Evolutionary conservation across 92 coral and sea anemone genomes (phyloP), one percentile per base, ranked within the genome.

Genomic region (Blastomussa wellsi): DNA sequence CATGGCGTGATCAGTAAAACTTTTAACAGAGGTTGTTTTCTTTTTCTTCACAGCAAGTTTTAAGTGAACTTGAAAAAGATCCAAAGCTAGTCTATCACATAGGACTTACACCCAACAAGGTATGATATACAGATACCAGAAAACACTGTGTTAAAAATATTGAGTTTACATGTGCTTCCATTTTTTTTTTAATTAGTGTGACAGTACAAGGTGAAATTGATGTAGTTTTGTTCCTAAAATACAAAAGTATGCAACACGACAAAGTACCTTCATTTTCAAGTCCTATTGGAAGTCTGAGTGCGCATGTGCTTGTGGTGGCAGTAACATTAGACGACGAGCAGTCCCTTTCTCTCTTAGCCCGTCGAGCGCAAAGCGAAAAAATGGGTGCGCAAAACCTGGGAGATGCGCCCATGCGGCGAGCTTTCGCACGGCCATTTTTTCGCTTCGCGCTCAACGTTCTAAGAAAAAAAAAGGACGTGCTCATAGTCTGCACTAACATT

Each of bases 31-130:
- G 17, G 20, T 13, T 73, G 35, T 36, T 24, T 20, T 26, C 13
- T 41, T 32, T 86, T 64, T 24, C 52, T 80, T 53, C 71, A 22
- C 86, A 95, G 97, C 98, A 96, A 96, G 99, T 96, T 0, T 85
- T 96, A 42, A 86, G 93, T 74, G 99, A 96, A 77, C 94, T 96
- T 31, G 99, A 96, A 87, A 95, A 94, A 60, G 99, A 96, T 72
- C 99, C 99, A 7, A 96, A 96, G 81, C 90, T 96, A 44, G 99
- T 96, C 9, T 96, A 94, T 87, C 99, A 94, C 76, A 88, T 96
- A 39, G 99, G 99, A 74, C 95, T 96, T 4, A 95, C 99, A 17
- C 99, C 99, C n/a, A 91, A 89, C 35, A 96, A 96, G 98, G 99
- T 94, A 87, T 8, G 37, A 15, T 11, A 5, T 38, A 32, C 9